phyloP scores from a whole-genome alignment of 1,140 invertebrate species.

The Colletes gigas region DNA sequence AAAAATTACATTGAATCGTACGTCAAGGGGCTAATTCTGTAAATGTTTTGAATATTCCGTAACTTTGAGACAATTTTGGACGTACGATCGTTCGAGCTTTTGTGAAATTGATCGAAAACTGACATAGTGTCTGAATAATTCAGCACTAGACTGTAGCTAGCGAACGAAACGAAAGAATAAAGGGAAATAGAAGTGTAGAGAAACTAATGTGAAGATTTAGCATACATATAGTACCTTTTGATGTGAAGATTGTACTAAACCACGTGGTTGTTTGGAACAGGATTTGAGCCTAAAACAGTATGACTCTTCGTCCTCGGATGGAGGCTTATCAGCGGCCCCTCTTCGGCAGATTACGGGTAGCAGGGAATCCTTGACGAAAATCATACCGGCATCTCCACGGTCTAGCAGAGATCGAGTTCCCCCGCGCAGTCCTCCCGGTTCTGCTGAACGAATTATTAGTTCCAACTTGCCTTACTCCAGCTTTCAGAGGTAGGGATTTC shows the following conservation, averaged over 20 bases:
- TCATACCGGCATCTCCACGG: constrained; percentile 75
- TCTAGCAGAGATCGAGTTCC: constrained; percentile 73
- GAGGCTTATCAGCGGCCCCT: constrained; percentile 70
- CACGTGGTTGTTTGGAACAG: constrained; percentile 56
- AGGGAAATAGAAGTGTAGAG: neutral
- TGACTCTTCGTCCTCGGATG: constrained; percentile 75
- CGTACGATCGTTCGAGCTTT: too few species aligned
- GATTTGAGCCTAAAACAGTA: constrained; percentile 78
- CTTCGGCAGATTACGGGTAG: constrained; percentile 77
- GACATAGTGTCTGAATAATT: too few species aligned
- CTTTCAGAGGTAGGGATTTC: constrained; percentile 75
- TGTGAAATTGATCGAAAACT: too few species aligned
- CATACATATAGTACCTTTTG: too few species aligned
- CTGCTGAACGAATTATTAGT: constrained; percentile 74
- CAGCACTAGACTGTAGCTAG: too few species aligned
- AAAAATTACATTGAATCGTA: too few species aligned
- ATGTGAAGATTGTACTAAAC: neutral
- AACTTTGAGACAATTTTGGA: too few species aligned
- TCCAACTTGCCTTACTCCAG: constrained; percentile 76
- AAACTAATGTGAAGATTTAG: neutral
- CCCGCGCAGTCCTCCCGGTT: constrained; percentile 75
- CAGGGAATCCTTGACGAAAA: constrained; percentile 77
- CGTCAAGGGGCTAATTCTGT: too few species aligned
- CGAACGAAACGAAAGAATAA: neutral
- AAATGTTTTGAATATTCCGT: too few species aligned